phyloP scores from a whole-genome alignment of 2,113 vertebrate genomes.

The Guaruba guarouba region DNA sequence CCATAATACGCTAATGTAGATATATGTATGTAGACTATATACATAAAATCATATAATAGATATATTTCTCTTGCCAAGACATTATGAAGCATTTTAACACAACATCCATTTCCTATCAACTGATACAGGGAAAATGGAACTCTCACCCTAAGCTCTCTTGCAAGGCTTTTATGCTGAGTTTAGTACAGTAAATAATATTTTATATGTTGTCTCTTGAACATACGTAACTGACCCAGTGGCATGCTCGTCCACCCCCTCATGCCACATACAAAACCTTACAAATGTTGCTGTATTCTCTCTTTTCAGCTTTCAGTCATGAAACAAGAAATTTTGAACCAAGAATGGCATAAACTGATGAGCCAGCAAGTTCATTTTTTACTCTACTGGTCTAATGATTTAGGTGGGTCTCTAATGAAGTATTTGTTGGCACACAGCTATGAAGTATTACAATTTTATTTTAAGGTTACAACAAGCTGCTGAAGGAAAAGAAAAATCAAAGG shows the following conservation, averaged over 20 bases:
- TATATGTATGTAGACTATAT: not conserved
- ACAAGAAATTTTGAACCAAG: not conserved
- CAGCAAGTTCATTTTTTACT: not conserved
- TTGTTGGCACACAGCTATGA: not conserved
- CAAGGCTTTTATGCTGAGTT: not conserved
- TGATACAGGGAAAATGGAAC: fast-evolving
- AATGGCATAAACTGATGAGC: not conserved
- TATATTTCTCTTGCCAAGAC: not conserved
- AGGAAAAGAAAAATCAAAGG: conserved; percentile 49
- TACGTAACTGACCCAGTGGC: fast-evolving
- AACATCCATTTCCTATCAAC: not conserved
- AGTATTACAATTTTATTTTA: not conserved
- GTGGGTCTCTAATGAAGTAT: not conserved
- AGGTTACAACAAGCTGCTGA: conserved; percentile 34
- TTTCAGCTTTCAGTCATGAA: not conserved
- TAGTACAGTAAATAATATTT: not conserved
- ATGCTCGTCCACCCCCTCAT: not conserved
- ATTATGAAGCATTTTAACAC: not conserved
- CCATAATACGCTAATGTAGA: not conserved
- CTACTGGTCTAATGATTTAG: not conserved
- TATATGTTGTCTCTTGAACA: not conserved
- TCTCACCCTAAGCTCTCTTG: not conserved
- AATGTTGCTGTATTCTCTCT: not conserved
- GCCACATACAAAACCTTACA: not conserved
- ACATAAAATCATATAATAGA: fast-evolving